Evolutionary conservation across 1,140 invertebrate genomes (phyloP), one percentile per base, ranked within the genome.

Genomic region (Drosophila pseudoananassae): DNA sequence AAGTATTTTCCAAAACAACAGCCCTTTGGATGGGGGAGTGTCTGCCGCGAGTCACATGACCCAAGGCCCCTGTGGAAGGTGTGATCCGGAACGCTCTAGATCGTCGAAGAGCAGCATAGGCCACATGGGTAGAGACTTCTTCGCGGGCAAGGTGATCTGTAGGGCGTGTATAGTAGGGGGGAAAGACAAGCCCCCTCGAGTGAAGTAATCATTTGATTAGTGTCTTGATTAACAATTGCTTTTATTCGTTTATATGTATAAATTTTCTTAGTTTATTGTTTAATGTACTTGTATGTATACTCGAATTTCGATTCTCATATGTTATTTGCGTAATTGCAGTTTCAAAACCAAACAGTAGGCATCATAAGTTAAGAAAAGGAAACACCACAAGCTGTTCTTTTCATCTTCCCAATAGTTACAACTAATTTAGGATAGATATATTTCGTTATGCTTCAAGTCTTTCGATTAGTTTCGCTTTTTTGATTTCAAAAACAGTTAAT

Each of bases 221-320:
- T 75, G 50, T 71, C 68, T 64, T 56, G 78, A 87, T 81, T 87
- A 85, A 85, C 65, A 78, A 81, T 78, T 87, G 75, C 46, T 63
- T 87, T 70, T 87, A 75, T 78, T 71, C 53, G 66, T 54, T 71
- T 58, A 57, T 64, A 45, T 45, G 50, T 69, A 69, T 69, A 69
- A 69, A 69, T 49, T n/a, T 49, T 57, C 74, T 74, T 77, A 77
- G 8, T 60, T 75, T 74, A 43, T 40, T 31, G 25, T 43, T 65
- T 66, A 70, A 55, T 33, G 25, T 68, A 51, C 29, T 71, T 29
- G 55, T 36, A 71, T 77, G 60, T 49, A 54, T 69, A 49, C 65
- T 55, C 25, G 49, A 61, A 61, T 53, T 61, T 40, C 49, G 10
- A 55, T 56, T 61, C 50, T 15, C 50, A 61, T 69, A 46, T 64